Evolutionary conservation across 2,888 invertebrate genomes (phyloP).

Genomic region (Morpho achilles): DNA sequence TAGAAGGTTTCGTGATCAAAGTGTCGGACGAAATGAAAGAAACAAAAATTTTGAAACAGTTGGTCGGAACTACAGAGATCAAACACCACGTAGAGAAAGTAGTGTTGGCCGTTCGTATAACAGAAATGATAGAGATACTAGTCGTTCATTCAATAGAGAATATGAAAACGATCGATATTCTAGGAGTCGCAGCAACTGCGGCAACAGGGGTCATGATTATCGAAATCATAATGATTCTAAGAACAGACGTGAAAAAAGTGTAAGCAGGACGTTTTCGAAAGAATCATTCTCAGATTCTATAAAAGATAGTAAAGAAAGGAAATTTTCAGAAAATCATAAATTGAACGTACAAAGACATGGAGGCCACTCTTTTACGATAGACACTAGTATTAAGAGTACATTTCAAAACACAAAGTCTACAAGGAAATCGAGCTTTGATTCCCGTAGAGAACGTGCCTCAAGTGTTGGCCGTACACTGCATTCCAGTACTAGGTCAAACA

Average conservation of each 20-base stretch:
- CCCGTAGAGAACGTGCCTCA: conserved; percentile 52
- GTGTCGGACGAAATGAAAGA: conserved; percentile 37
- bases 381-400: conserved; percentile 59
- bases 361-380: conserved; percentile 56
- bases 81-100: conserved; percentile 31
- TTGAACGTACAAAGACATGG: conserved; percentile 43
- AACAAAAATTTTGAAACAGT: conserved; percentile 34
- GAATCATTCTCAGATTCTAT: conserved; percentile 1
- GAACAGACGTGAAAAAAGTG: conserved; percentile 41
- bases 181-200: conserved; percentile 27
- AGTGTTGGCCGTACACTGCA: conserved; percentile 58
- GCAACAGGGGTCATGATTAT: conserved; percentile 22
- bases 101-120: conserved; percentile 30
- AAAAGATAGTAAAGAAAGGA: conserved; percentile 7
- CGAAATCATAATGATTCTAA: conserved; percentile 30
- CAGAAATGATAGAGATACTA: conserved; percentile 25
- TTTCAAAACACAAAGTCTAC: conserved; percentile 47
- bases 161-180: conserved; percentile 31
- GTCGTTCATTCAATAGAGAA: conserved; percentile 32
- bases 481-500: conserved; percentile 12
- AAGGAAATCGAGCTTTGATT: conserved; percentile 37
- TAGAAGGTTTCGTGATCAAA: conserved; percentile 37
- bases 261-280: conserved; percentile 22
- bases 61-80: conserved; percentile 34
- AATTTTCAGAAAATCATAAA: conserved; percentile 31